phyloP scores from a whole-genome alignment of 53 echinoderm and acorn worm species.

The Paelopatides confundens region DNA sequence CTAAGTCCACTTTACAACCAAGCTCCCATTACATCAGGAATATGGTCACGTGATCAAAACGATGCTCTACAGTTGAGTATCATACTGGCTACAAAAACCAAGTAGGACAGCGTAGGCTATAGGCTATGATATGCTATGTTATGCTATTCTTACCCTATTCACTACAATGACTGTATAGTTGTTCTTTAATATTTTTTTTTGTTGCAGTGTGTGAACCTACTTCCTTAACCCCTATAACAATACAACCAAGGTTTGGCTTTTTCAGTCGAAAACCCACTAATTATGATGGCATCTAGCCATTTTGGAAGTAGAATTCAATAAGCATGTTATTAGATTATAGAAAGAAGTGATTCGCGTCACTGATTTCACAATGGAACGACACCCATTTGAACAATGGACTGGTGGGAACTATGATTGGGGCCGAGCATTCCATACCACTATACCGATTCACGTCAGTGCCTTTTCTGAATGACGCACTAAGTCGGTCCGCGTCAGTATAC shows the following conservation, averaged over 20 bases:
- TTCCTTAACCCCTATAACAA: background rate
- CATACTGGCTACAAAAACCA: too few relatives aligned
- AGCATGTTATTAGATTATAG: background rate
- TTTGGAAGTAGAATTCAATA: background rate
- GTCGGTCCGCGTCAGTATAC: too few relatives aligned
- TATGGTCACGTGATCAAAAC: too few relatives aligned
- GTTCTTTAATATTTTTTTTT: too few relatives aligned
- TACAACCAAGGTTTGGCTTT: background rate
- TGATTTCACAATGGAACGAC: slow-evolving; percentile 37
- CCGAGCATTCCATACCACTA: slow-evolving; percentile 1
- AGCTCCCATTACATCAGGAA: too few relatives aligned
- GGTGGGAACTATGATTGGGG: background rate
- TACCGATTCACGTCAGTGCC: background rate
- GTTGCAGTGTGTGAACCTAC: background rate
- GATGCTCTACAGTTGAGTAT: too few relatives aligned
- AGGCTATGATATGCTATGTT: too few relatives aligned
- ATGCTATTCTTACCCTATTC: too few relatives aligned
- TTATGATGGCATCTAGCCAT: background rate
- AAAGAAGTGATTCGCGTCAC: background rate
- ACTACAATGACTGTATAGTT: too few relatives aligned
- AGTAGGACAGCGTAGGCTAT: too few relatives aligned
- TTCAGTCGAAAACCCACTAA: background rate
- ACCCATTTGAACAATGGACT: background rate
- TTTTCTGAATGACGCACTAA: background rate
- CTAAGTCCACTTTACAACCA: too few relatives aligned